Evolutionary conservation across 2,113 vertebrate genomes (phyloP).

Genomic region (Channa maculata): DNA sequence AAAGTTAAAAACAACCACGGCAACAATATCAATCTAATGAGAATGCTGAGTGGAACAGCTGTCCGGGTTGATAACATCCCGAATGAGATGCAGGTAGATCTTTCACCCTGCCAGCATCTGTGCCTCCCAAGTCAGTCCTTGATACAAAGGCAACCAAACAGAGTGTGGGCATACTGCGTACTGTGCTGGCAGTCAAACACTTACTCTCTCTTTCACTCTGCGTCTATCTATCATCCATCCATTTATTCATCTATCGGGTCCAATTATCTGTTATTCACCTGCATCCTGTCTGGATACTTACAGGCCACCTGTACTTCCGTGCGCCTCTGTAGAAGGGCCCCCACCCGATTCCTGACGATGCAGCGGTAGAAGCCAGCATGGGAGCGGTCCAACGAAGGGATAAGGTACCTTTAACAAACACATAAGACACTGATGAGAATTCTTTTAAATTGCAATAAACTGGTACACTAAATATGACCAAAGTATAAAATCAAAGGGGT

Average conservation of each 20-base stretch:
- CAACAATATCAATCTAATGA: slow-evolving; percentile 73
- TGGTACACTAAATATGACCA: slow-evolving; percentile 23
- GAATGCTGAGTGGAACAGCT: slow-evolving; percentile 75
- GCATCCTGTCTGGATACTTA: slow-evolving; percentile 83
- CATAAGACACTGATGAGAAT: slow-evolving; percentile 21
- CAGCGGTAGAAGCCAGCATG: slow-evolving; percentile 97
- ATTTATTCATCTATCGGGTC: slow-evolving; percentile 21
- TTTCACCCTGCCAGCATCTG: slow-evolving; percentile 72
- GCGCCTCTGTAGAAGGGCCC: slow-evolving; percentile 93
- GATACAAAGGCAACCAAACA: slow-evolving; percentile 64
- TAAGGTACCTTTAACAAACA: slow-evolving; percentile 89
- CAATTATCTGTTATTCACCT: slow-evolving; percentile 24
- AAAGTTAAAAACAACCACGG: slow-evolving; percentile 67
- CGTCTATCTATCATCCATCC: slow-evolving; percentile 10
- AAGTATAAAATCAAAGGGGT: slow-evolving; percentile 24
- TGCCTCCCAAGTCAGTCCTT: slow-evolving; percentile 59
- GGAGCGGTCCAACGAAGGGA: slow-evolving; percentile 93
- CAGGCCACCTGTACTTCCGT: slow-evolving; percentile 98
- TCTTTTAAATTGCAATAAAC: slow-evolving; percentile 12
- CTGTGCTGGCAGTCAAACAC: slow-evolving; percentile 34
- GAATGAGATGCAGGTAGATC: slow-evolving; percentile 70
- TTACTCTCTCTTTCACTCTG: not conserved
- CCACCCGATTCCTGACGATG: slow-evolving; percentile 95
- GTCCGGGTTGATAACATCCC: slow-evolving; percentile 62
- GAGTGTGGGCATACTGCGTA: slow-evolving; percentile 44